These are phyloP conservation scores for Lordiphosa fenestrarum DNA, from an alignment of 2,888 invertebrate genomes.

Conservation along the genomic window DNA sequence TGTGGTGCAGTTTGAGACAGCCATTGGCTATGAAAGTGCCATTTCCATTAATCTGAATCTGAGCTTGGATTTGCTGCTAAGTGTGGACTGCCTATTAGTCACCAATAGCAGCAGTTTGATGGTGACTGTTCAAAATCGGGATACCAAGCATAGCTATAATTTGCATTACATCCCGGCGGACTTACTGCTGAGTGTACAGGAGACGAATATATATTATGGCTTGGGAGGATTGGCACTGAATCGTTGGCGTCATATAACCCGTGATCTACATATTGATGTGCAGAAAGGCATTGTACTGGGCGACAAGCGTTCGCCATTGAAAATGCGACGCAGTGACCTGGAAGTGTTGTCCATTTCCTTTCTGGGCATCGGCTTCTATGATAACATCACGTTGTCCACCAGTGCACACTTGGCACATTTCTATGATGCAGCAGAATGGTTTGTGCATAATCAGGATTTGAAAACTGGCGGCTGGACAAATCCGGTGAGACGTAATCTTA, in stretches of 20 bases:
- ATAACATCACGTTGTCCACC: slow-evolving; percentile 89
- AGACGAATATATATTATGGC: slow-evolving; percentile 92
- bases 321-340: slow-evolving; percentile 78
- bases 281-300: slow-evolving; percentile 89
- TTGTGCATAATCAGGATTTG: slow-evolving; percentile 91
- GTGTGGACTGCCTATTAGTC: slow-evolving; percentile 86
- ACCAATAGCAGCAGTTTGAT: slow-evolving; percentile 90
- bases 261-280: slow-evolving; percentile 94
- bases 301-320: slow-evolving; percentile 70
- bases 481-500: slow-evolving; percentile 89
- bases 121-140: slow-evolving; percentile 88
- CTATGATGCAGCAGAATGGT: slow-evolving; percentile 96
- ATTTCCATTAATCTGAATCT: slow-evolving; percentile 83
- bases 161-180: slow-evolving; percentile 91
- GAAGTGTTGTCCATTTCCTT: slow-evolving; percentile 85
- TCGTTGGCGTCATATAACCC: slow-evolving; percentile 89
- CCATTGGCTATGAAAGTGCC: slow-evolving; percentile 85
- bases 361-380: slow-evolving; percentile 87
- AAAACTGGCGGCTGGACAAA: slow-evolving; percentile 96
- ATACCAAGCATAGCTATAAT: slow-evolving; percentile 88
- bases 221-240: slow-evolving; percentile 84
- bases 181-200: slow-evolving; percentile 87
- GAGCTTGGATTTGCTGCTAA: slow-evolving; percentile 87
- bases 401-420: slow-evolving; percentile 95
- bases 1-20: slow-evolving; percentile 87